phyloP scores from a whole-genome alignment of 2,113 vertebrate species.

The Centropus bengalensis region DNA sequence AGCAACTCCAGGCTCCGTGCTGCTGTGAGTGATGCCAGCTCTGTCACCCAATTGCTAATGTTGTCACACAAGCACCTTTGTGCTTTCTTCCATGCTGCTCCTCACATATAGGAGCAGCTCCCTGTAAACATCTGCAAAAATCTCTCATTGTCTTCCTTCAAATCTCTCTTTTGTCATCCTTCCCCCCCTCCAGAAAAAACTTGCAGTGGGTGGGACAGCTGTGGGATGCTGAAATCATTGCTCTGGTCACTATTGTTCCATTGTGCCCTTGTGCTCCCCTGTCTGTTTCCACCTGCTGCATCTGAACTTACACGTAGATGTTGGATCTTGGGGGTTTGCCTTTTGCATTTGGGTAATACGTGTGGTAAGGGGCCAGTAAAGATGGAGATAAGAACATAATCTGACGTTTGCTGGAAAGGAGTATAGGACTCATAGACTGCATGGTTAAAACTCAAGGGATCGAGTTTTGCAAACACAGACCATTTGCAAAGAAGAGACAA shows the following conservation, averaged over 20 bases:
- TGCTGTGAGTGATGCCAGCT: not conserved
- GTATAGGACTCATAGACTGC: not conserved
- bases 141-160: conserved; percentile 51
- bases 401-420: not conserved
- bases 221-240: conserved; percentile 16
- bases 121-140: conserved; percentile 59
- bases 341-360: not conserved
- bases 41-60: not conserved
- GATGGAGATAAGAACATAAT: not conserved
- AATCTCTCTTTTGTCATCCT: conserved; percentile 42
- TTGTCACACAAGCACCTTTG: conserved; percentile 58
- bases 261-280: conserved; percentile 38
- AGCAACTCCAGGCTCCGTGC: not conserved
- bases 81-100: conserved; percentile 37
- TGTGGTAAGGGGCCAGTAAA: fast-evolving
- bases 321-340: fast-evolving
- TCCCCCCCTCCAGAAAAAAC: not conserved
- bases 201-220: conserved; percentile 28
- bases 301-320: not conserved
- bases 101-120: conserved; percentile 42
- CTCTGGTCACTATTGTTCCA: conserved; percentile 20
- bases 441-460: not conserved
- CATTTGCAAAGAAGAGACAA: not conserved
- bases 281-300: not conserved
- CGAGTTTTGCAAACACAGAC: not conserved